Percentiles rank a stretch among this genome's conserved stretches.
Conservation (phyloP, 2,113 vertebrate genomes). For the Mesitornis unicolor region DNA sequence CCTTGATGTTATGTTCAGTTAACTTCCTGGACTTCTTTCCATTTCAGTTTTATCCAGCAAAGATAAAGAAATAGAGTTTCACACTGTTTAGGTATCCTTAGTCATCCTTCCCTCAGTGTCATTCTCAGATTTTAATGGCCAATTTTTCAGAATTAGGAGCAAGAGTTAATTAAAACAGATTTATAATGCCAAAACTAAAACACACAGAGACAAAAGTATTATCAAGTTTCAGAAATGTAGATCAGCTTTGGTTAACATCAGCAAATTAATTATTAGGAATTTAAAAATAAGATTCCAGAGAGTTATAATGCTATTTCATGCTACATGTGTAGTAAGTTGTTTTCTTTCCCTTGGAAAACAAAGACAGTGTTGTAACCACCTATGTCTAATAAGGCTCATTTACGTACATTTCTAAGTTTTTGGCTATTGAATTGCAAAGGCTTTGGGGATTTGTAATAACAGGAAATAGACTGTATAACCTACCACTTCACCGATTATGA, state of each 20-base stretch:
- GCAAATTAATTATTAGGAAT: neutral
- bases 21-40: neutral
- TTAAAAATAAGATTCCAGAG: neutral
- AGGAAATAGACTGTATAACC: neutral
- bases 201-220: fast-evolving
- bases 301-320: neutral
- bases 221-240: neutral
- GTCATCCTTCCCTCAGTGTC: neutral
- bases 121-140: neutral
- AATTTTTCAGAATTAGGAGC: neutral
- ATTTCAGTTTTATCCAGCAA: neutral
- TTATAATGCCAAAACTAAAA: neutral
- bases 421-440: neutral
- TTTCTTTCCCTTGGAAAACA: neutral
- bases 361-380: neutral
- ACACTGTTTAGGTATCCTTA: neutral
- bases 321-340: neutral
- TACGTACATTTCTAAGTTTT: neutral
- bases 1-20: neutral
- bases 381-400: neutral
- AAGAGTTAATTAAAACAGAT: neutral
- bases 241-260: neutral
- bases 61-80: neutral
- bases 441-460: neutral
- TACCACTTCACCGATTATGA: neutral